Percentiles rank a stretch among this genome's conserved stretches.
Conservation (phyloP, 2,888 invertebrate species). For the Rugalucina vietnamica region DNA sequence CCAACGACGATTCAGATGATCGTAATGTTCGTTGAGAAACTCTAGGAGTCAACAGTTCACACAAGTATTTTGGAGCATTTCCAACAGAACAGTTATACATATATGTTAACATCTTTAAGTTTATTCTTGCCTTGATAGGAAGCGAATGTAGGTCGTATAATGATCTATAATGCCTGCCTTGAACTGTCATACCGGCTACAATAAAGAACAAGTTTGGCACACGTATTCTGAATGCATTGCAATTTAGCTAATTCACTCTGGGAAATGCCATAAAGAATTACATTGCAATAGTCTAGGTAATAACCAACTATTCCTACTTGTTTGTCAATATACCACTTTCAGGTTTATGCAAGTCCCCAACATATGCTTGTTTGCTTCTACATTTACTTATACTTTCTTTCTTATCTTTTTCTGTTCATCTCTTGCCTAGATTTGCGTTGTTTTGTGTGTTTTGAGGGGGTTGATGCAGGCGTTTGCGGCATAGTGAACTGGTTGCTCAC, state of each 20-base stretch:
- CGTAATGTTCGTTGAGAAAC: background rate
- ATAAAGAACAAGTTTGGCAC: constrained; percentile 36
- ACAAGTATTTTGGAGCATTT: constrained; percentile 19
- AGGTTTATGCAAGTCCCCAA: no score
- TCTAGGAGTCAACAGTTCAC: constrained; percentile 15
- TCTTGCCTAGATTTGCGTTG: no score
- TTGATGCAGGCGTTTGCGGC: no score
- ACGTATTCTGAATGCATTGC: constrained; percentile 39
- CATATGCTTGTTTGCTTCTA: no score
- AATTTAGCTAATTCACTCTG: constrained; percentile 26
- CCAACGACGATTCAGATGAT: background rate
- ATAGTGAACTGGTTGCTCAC: no score
- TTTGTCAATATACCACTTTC: no score
- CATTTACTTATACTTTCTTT: no score
- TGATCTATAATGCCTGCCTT: constrained; percentile 17
- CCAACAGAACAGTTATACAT: constrained; percentile 21
- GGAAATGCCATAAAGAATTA: constrained; percentile 30
- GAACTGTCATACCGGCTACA: constrained; percentile 25
- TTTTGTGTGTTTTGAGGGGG: no score
- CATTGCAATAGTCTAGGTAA: constrained; percentile 39
- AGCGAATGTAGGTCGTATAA: constrained; percentile 31
- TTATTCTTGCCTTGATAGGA: constrained; percentile 28
- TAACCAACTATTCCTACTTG: constrained; percentile 36
- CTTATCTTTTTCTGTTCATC: no score
- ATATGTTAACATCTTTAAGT: constrained; percentile 26